phyloP scores from a whole-genome alignment of 2,888 invertebrate genomes.

The Pyrrhosoma nymphula region DNA sequence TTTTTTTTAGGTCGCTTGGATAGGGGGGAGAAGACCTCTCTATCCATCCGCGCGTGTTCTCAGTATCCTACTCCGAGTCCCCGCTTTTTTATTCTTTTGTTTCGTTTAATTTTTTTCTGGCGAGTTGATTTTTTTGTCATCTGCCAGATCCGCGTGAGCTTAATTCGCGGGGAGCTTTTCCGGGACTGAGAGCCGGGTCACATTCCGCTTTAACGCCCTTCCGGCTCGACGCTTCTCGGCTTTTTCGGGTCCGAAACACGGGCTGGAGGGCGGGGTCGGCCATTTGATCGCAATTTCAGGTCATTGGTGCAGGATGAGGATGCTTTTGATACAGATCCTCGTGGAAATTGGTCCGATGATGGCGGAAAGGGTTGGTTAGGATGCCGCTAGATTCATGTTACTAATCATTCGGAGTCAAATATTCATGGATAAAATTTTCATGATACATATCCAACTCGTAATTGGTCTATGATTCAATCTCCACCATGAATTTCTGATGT shows the following conservation, averaged over 20 bases:
- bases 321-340: not conserved
- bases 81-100: no score
- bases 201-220: constrained; percentile 5
- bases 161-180: not conserved
- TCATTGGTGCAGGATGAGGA: not conserved
- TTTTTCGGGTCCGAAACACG: not conserved
- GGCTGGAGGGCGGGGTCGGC: not conserved
- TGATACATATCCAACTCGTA: not conserved
- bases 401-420: not conserved
- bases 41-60: not conserved
- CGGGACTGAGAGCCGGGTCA: not conserved
- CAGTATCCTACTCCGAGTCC: not conserved
- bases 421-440: not conserved
- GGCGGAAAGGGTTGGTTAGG: not conserved
- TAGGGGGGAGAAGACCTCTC: not conserved
- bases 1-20: not conserved
- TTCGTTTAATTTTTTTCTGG: not conserved
- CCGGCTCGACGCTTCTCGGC: not conserved
- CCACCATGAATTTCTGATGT: not conserved
- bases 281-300: not conserved
- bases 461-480: not conserved
- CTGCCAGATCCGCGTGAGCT: not conserved
- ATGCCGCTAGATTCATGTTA: not conserved
- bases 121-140: constrained; percentile 7
- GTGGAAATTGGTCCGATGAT: not conserved